Conservation (phyloP, 2,888 invertebrate species). For the Habroteleia sp. region DNA sequence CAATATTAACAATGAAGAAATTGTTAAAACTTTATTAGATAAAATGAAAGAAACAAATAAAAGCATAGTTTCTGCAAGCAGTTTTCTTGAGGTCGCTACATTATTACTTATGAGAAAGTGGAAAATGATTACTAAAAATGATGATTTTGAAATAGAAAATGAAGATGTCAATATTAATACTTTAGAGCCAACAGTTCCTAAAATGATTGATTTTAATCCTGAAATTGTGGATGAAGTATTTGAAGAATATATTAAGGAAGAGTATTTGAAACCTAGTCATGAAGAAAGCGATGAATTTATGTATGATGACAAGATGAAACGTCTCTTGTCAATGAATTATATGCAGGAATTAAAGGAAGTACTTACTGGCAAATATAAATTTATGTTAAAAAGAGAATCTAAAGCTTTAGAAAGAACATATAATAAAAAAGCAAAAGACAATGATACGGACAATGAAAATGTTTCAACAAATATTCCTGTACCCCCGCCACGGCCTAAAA, state of each 20-base stretch:
- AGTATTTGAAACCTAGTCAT: constrained; percentile 73
- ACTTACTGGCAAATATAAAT: constrained; percentile 74
- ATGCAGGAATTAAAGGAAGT: constrained; percentile 78
- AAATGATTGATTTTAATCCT: constrained; percentile 70
- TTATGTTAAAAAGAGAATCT: constrained; percentile 76
- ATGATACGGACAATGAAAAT: not conserved
- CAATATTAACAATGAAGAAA: constrained; percentile 55
- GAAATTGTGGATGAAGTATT: constrained; percentile 78
- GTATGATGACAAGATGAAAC: constrained; percentile 70
- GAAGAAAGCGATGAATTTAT: constrained; percentile 67
- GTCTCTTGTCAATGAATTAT: constrained; percentile 74
- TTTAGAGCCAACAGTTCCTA: constrained; percentile 27
- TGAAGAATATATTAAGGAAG: constrained; percentile 78
- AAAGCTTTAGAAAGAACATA: constrained; percentile 75
- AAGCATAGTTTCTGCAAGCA: constrained; percentile 73
- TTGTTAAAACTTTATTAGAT: constrained; percentile 64
- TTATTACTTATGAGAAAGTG: constrained; percentile 71
- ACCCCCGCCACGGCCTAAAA: constrained; percentile 65
- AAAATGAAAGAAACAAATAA: constrained; percentile 72
- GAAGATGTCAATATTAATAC: constrained; percentile 30
- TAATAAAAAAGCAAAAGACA: not conserved
- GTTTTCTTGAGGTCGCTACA: constrained; percentile 73
- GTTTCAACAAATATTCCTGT: constrained; percentile 41
- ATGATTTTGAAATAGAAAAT: constrained; percentile 12
- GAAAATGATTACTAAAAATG: constrained; percentile 13